Percentiles rank a stretch among this genome's conserved stretches.
phyloP scores from a whole-genome alignment of 2,797 vertebrate species.

The Hoplostethus atlanticus region DNA sequence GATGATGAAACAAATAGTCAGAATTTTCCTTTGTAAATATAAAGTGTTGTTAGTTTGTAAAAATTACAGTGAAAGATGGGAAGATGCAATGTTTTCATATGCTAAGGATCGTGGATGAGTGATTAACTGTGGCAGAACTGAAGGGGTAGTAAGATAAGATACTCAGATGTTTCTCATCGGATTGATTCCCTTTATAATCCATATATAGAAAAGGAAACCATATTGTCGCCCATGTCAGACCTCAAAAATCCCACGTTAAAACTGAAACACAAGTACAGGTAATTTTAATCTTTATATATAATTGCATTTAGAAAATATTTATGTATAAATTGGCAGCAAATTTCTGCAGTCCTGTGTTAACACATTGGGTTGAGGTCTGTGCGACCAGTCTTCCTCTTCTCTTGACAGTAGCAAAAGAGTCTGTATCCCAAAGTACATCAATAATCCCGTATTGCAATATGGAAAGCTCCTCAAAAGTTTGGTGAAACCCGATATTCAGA shows the following conservation, averaged over 20 bases:
- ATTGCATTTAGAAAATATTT: slow-evolving; percentile 85
- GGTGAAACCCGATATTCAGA: slow-evolving; percentile 70
- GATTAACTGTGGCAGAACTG: slow-evolving; percentile 53
- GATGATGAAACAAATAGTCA: background rate
- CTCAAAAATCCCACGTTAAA: slow-evolving; percentile 58
- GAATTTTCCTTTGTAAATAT: background rate
- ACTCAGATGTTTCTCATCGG: slow-evolving; percentile 47
- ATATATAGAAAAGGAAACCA: slow-evolving; percentile 35
- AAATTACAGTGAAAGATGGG: background rate
- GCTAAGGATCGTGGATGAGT: slow-evolving; percentile 36
- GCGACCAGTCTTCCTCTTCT: slow-evolving; percentile 66
- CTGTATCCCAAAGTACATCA: slow-evolving; percentile 79
- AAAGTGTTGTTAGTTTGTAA: background rate
- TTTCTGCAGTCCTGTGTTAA: slow-evolving; percentile 75
- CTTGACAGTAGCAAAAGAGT: slow-evolving; percentile 82
- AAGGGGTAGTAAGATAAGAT: slow-evolving; percentile 51
- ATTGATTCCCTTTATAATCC: slow-evolving; percentile 71
- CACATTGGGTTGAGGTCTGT: slow-evolving; percentile 70
- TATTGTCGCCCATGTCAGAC: slow-evolving; percentile 47
- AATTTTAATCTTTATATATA: slow-evolving; percentile 75
- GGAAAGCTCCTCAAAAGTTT: slow-evolving; percentile 87
- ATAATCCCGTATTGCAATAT: slow-evolving; percentile 87
- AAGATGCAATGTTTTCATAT: slow-evolving; percentile 15
- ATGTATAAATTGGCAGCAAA: slow-evolving; percentile 81
- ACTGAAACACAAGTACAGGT: slow-evolving; percentile 72